Base-by-base conservation (phyloP, 1,140 invertebrate species). In the Caerostris extrusa region DNA sequence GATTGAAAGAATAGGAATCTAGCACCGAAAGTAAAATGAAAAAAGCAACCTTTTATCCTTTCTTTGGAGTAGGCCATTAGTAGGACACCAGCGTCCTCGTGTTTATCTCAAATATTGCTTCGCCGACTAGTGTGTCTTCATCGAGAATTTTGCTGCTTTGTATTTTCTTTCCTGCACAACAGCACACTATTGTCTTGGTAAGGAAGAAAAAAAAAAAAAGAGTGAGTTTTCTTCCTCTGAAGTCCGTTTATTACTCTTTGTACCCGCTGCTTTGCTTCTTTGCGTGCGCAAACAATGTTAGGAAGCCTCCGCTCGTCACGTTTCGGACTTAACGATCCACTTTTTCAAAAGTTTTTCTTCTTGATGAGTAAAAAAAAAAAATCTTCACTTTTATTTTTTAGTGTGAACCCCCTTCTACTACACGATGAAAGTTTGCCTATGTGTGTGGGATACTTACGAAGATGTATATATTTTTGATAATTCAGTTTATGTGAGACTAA, bases 21-120 rank as follows among this genome's bases (percentile, higher is more conserved):
- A 77, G 34, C 71, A 83, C 82, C 55, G 57, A 83, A 57, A 83
- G 19, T 57, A 34, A 34, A 34, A 34, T 1, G 2, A 34, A 34
- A 34, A 34, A 34, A 34, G 2, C 67, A 64, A 88, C 19, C 61
- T 57, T 88, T 64, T 57, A 77, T 77, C 14, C 19, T 50, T 90
- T 77, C 88, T 53, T 57, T 57, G 61, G 88, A 56, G 88, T 61
- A 88, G 57, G 19, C 88, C 67, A 90, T 90, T 90, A 90, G 67
- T 90, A 90, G 69, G 88, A 90, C 64, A 77, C 19, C 17, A 58
- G 67, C 88, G 88, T 90, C 67, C 88, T 90, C 19, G 7, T 90
- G 88, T 90, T 90, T 90, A 90, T 90, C 88, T 90, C 88, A 90
- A 90, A 77, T 90, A 90, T 90, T 90, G 88, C 88, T 90, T 77